Conservation (phyloP, 2,113 vertebrate genomes). For the Engystomops pustulosus region DNA sequence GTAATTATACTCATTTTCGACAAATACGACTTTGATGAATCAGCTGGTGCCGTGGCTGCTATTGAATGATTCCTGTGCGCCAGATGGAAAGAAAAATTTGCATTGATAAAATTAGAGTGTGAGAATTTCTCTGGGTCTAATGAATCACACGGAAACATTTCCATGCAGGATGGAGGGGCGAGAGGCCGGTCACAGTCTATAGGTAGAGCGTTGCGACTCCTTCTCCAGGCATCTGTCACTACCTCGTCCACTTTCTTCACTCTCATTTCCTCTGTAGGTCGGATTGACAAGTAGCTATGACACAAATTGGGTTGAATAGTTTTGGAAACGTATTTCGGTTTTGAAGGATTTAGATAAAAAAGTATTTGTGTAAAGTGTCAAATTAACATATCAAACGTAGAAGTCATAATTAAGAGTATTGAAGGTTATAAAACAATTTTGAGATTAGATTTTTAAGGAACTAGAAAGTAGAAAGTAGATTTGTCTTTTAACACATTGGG, state of each 20-base stretch:
- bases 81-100: conserved; percentile 49
- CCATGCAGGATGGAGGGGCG: conserved; percentile 17
- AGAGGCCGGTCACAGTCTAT: not conserved
- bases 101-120: conserved; percentile 46
- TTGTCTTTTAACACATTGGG: too few species aligned
- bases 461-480: not conserved
- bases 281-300: not conserved
- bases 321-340: not conserved
- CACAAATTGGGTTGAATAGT: not conserved
- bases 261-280: not conserved
- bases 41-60: conserved; percentile 34
- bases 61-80: conserved; percentile 35
- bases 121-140: conserved; percentile 34
- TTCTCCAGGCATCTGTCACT: not conserved
- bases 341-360: not conserved
- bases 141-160: conserved; percentile 36
- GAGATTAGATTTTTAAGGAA: not conserved
- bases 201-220: not conserved
- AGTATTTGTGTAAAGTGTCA: not conserved
- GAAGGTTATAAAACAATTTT: not conserved
- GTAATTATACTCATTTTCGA: conserved; percentile 39
- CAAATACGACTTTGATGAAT: conserved; percentile 51
- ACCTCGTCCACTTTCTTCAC: not conserved
- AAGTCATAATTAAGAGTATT: not conserved
- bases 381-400: not conserved